Percentiles rank a stretch among this genome's conserved stretches.
Evolutionary conservation across 1,140 invertebrate genomes (phyloP).

Genomic region (Diachasmimorpha longicaudata): DNA sequence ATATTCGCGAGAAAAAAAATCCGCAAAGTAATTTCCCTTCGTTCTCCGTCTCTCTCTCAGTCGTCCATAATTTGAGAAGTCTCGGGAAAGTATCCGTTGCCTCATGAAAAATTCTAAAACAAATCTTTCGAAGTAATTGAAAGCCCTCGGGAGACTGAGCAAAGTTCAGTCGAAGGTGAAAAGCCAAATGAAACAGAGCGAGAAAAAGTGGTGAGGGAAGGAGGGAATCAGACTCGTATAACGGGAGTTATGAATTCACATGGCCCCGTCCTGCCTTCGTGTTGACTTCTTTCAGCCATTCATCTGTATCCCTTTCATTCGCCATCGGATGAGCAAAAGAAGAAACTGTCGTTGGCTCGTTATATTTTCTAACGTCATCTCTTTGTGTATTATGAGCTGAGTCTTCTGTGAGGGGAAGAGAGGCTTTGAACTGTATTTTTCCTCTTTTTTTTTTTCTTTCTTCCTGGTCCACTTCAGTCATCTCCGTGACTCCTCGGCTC

Average conservation of each 20-base stretch:
- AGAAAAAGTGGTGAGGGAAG: not conserved
- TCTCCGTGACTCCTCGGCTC: not conserved
- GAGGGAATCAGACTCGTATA: not conserved
- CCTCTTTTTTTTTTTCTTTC: not conserved
- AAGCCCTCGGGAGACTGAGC: not conserved
- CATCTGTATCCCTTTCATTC: not conserved
- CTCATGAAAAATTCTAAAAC: too few species aligned
- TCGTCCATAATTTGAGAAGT: too few species aligned
- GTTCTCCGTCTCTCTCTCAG: too few species aligned
- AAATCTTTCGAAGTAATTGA: not conserved
- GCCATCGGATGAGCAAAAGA: not conserved
- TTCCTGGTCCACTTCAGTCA: not conserved
- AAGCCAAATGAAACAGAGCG: not conserved
- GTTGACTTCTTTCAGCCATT: not conserved
- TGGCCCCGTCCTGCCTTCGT: not conserved
- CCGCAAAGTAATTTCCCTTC: too few species aligned
- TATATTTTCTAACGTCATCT: not conserved
- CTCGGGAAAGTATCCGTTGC: too few species aligned
- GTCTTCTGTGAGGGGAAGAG: not conserved
- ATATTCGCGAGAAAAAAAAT: too few species aligned
- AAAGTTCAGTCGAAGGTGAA: not conserved
- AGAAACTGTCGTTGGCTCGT: not conserved
- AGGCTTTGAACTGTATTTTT: not conserved
- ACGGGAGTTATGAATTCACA: not conserved
- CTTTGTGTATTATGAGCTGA: not conserved